Evolutionary conservation across 2,797 vertebrate species (phyloP).

Genomic region (Hafferia zeledoni): DNA sequence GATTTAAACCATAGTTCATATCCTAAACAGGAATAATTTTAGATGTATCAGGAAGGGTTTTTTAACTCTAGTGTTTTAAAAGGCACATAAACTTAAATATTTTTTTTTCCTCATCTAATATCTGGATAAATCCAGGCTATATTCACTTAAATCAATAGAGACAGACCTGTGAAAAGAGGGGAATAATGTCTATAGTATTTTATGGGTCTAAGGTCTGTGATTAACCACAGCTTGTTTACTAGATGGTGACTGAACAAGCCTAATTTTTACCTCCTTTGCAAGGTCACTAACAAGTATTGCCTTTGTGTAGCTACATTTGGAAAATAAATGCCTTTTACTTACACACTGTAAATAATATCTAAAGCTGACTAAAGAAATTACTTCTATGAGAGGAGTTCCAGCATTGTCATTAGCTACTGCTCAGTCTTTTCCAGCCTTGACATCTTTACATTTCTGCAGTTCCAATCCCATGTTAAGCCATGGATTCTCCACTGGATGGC

Average conservation of each 20-base stretch:
- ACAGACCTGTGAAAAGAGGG: rapidly evolving
- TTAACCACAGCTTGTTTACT: not conserved
- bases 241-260: not conserved
- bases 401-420: not conserved
- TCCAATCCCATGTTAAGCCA: not conserved
- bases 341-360: not conserved
- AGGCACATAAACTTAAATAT: not conserved
- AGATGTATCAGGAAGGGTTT: not conserved
- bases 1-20: not conserved
- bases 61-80: not conserved
- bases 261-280: not conserved
- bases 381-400: not conserved
- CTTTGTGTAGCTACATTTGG: not conserved
- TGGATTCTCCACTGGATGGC: slow-evolving; percentile 41
- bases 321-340: not conserved
- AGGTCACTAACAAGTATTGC: not conserved
- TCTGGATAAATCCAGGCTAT: not conserved
- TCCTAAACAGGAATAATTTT: not conserved
- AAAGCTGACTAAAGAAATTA: not conserved
- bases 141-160: not conserved
- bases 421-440: not conserved
- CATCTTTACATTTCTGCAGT: not conserved
- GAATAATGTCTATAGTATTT: not conserved
- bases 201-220: not conserved
- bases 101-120: not conserved